A percentile compares a stretch with the other conserved stretches of the same genome.
Evolutionary conservation across 2,888 invertebrate genomes (phyloP).

Genomic region (Rhamphomyia laevipes): DNA sequence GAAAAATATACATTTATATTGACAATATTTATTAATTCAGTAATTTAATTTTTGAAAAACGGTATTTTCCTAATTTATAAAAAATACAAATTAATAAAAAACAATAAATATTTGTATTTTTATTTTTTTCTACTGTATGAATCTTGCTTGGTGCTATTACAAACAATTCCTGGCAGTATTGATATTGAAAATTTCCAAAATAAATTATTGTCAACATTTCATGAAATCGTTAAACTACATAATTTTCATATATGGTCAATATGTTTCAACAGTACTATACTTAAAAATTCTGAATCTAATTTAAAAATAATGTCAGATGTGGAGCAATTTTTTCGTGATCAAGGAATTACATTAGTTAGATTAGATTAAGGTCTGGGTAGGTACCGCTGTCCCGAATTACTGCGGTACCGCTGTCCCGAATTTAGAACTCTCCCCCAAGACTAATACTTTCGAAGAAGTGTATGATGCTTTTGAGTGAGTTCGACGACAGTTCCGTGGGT

Average conservation of each 20-base stretch:
- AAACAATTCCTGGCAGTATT: constrained; percentile 84
- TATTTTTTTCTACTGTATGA: constrained; percentile 52
- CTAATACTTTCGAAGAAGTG: too few species aligned
- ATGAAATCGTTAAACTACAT: constrained; percentile 64
- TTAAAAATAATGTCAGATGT: constrained; percentile 47
- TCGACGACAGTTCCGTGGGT: too few species aligned
- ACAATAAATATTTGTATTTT: constrained; percentile 6
- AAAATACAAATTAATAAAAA: too few species aligned
- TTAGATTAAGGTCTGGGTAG: too few species aligned
- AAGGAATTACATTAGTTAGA: constrained; percentile 74
- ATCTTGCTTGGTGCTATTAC: constrained; percentile 75
- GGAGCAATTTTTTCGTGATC: constrained; percentile 61
- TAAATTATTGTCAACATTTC: constrained; percentile 52
- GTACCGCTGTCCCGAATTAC: too few species aligned
- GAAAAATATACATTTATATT: background rate
- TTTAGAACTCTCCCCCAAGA: too few species aligned
- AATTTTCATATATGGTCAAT: constrained; percentile 86
- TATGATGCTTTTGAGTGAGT: too few species aligned
- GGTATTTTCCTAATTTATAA: too few species aligned
- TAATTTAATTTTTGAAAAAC: too few species aligned
- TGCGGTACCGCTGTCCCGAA: too few species aligned
- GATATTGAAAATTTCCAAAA: constrained; percentile 59
- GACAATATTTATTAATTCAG: background rate
- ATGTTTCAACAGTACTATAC: constrained; percentile 73
- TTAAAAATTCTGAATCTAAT: constrained; percentile 51